Evolutionary conservation across 2,797 vertebrate species (phyloP).

Genomic region (Peromyscus eremicus): DNA sequence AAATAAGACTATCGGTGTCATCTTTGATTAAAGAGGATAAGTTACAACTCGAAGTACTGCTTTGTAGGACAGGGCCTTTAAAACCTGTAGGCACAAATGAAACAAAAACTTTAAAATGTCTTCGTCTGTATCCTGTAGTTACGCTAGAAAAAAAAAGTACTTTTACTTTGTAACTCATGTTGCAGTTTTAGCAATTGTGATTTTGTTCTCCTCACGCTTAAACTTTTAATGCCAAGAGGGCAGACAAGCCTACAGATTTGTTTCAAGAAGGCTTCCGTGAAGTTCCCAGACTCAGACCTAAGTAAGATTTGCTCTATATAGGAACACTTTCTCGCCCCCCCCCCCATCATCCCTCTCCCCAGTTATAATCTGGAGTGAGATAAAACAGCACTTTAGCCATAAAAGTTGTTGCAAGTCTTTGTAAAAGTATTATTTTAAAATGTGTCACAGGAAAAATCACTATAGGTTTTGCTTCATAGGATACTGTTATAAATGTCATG

Average conservation of each 20-base stretch:
- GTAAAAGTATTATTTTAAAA: conserved; percentile 49
- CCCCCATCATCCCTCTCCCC: background rate
- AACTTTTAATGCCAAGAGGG: background rate
- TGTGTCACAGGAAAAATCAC: background rate
- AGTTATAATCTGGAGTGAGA: conserved; percentile 21
- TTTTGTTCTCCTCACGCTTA: background rate
- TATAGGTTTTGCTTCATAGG: conserved; percentile 25
- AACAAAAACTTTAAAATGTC: conserved; percentile 46
- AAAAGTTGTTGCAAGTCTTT: conserved; percentile 48
- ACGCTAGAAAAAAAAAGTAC: background rate
- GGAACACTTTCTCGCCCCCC: background rate
- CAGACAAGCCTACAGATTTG: background rate
- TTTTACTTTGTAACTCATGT: background rate
- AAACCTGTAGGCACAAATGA: conserved; percentile 24
- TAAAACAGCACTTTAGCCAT: conserved; percentile 22
- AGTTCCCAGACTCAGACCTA: background rate
- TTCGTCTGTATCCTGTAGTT: background rate
- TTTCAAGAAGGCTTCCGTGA: background rate
- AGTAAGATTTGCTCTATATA: background rate
- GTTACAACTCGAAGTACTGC: conserved; percentile 52
- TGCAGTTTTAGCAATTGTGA: background rate
- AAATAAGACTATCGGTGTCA: conserved; percentile 74
- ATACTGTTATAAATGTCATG: background rate
- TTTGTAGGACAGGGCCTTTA: background rate
- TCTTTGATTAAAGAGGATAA: conserved; percentile 79